Evolutionary conservation across 2,797 vertebrate species (phyloP).

Genomic region (Gymnodraco acuticeps): DNA sequence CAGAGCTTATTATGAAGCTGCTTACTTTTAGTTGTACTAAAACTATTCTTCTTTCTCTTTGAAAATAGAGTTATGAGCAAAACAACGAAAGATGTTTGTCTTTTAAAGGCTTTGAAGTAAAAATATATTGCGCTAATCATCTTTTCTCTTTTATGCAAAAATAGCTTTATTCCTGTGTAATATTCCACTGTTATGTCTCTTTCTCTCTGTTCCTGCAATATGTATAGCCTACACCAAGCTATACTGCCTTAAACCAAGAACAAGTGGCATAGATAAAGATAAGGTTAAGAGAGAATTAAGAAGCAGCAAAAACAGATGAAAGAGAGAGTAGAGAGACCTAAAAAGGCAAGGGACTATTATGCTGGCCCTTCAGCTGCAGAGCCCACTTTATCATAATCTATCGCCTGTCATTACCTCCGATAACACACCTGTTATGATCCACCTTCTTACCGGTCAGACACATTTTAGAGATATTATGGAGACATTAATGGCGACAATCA

Average conservation of each 20-base stretch:
- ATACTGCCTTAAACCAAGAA: neutral
- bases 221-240: neutral
- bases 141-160: neutral
- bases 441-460: conserved; percentile 4
- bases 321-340: neutral
- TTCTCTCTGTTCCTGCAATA: neutral
- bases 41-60: neutral
- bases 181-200: neutral
- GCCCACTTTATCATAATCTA: conserved; percentile 37
- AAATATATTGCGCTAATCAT: conserved; percentile 6
- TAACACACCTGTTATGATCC: conserved; percentile 30
- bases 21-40: neutral
- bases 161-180: neutral
- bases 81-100: neutral
- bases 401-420: conserved; percentile 28
- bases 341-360: neutral
- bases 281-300: neutral
- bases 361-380: conserved; percentile 14
- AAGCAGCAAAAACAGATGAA: conserved; percentile 1
- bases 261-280: neutral
- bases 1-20: neutral
- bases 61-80: neutral
- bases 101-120: neutral
- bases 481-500: neutral
- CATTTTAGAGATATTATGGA: neutral